Conservation (phyloP, 2,113 vertebrate species). For the Nycticorax nycticorax region DNA sequence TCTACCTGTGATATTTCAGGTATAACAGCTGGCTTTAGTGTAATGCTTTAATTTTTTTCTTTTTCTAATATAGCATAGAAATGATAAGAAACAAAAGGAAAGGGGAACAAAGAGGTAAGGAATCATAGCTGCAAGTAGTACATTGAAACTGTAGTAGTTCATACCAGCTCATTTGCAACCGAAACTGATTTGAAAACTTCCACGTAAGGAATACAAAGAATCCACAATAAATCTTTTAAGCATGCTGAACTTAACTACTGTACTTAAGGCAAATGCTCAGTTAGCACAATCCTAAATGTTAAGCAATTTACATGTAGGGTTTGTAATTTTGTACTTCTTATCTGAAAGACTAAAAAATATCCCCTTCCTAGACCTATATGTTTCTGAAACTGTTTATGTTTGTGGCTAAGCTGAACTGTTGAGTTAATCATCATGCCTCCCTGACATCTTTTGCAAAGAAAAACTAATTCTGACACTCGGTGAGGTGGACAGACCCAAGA, state of each 20-base stretch:
- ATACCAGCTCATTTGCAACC: neutral
- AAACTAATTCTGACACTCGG: neutral
- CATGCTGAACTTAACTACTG: neutral
- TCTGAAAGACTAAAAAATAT: neutral
- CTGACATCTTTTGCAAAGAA: neutral
- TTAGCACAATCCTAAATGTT: neutral
- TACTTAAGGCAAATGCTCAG: neutral
- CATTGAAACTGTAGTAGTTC: neutral
- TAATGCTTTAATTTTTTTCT: neutral
- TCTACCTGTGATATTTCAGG: neutral
- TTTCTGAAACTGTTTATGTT: neutral
- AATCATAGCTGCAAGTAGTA: neutral
- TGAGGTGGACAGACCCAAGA: neutral
- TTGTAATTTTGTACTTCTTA: neutral
- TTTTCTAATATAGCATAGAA: neutral
- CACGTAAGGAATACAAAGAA: neutral
- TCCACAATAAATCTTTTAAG: neutral
- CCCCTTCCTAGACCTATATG: neutral
- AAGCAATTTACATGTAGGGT: neutral
- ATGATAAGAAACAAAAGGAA: neutral
- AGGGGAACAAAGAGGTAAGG: neutral
- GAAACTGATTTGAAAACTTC: neutral
- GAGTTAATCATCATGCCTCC: neutral
- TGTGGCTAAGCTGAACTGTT: neutral
- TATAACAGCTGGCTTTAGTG: neutral